Conservation (phyloP, 2,113 vertebrate species). For the Dascyllus trimaculatus region DNA sequence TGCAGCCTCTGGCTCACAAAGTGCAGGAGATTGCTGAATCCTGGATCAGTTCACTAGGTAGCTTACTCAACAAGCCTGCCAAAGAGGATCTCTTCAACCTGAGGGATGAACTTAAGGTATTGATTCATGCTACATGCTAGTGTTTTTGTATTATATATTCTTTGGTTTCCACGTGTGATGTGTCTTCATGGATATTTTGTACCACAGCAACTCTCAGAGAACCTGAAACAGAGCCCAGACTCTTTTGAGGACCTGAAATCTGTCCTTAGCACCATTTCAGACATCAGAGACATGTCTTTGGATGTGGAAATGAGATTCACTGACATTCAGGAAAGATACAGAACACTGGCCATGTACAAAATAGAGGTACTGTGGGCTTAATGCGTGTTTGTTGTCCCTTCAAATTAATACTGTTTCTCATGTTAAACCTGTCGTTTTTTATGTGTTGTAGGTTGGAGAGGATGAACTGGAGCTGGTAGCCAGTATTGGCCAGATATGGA, state of each 20-base stretch:
- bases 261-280: conserved; percentile 88
- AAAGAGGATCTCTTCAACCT: conserved; percentile 87
- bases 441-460: conserved; percentile 79
- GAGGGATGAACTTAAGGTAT: conserved; percentile 88
- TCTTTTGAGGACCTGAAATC: conserved; percentile 91
- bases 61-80: conserved; percentile 89
- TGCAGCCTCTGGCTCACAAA: conserved; percentile 84
- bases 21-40: conserved; percentile 86
- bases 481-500: conserved; percentile 86
- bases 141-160: not conserved
- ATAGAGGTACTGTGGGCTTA: conserved; percentile 83
- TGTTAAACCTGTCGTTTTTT: not conserved
- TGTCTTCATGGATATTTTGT: conserved; percentile 13
- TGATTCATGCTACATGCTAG: not conserved
- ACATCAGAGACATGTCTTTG: conserved; percentile 87
- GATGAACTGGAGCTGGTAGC: conserved; percentile 84
- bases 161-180: not conserved
- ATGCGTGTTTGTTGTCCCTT: not conserved
- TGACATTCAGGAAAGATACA: conserved; percentile 91
- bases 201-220: conserved; percentile 82
- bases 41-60: conserved; percentile 89
- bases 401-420: not conserved
- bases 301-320: conserved; percentile 88
- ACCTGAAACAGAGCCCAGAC: conserved; percentile 84
- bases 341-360: conserved; percentile 89